Evolutionary conservation across 1,140 invertebrate species (phyloP).

Genomic region (Whitmania pigra): DNA sequence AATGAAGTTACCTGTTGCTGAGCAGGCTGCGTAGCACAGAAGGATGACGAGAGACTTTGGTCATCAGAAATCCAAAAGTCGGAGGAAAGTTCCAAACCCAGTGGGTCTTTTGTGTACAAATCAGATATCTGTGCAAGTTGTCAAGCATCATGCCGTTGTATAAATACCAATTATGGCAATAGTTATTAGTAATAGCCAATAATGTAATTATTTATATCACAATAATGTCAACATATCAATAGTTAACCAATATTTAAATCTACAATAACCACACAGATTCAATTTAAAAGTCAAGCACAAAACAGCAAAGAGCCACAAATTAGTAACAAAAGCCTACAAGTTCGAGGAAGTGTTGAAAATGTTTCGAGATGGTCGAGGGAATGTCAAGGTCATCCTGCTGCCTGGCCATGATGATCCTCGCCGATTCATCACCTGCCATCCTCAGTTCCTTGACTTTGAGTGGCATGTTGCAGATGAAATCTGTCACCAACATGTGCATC

Average conservation of each 20-base stretch:
- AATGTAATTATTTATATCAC: no score
- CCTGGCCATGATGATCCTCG: slow-evolving; percentile 65
- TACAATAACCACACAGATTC: no score
- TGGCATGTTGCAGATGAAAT: slow-evolving; percentile 85
- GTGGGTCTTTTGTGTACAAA: slow-evolving; percentile 62
- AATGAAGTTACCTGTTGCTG: slow-evolving; percentile 38
- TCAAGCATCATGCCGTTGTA: no score
- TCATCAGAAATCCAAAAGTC: slow-evolving; percentile 65
- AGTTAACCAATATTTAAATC: neutral
- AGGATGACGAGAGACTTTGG: slow-evolving; percentile 13
- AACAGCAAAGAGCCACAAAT: slow-evolving; percentile 19
- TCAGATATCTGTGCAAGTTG: slow-evolving; percentile 49
- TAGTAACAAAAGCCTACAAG: slow-evolving; percentile 38
- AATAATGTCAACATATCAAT: no score
- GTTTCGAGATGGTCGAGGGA: slow-evolving; percentile 57
- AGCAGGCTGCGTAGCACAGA: slow-evolving; percentile 30
- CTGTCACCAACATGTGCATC: slow-evolving; percentile 71
- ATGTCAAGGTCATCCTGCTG: slow-evolving; percentile 62
- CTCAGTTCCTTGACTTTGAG: slow-evolving; percentile 69
- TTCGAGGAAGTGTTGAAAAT: slow-evolving; percentile 70
- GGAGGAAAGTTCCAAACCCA: slow-evolving; percentile 56
- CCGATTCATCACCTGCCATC: slow-evolving; percentile 73
- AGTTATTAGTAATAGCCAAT: neutral
- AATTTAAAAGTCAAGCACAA: neutral
- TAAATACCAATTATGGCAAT: no score